These are phyloP conservation scores for Lindbergichthys nudifrons DNA, from an alignment of 2,797 vertebrate genomes.

Conservation along the genomic window DNA sequence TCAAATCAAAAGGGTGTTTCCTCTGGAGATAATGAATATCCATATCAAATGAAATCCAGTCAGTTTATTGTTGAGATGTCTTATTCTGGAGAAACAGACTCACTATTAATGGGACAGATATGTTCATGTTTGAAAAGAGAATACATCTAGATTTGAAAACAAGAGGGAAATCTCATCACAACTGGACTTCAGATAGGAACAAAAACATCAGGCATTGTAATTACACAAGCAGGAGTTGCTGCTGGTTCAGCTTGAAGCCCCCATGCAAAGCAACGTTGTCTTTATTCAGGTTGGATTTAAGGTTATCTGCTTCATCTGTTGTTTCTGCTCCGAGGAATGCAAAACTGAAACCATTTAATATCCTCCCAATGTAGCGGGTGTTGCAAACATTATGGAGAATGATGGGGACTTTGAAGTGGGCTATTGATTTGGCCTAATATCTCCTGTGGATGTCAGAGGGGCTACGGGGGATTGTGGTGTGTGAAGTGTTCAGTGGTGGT, in stretches of 20 bases:
- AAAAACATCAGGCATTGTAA: slow-evolving; percentile 34
- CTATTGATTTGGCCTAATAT: slow-evolving; percentile 73
- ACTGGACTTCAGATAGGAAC: slow-evolving; percentile 15
- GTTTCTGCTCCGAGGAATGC: slow-evolving; percentile 69
- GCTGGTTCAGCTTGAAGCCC: slow-evolving; percentile 37
- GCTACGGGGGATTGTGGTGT: slow-evolving; percentile 54
- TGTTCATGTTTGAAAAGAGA: not conserved
- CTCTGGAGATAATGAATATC: not conserved
- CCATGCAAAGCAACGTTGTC: slow-evolving; percentile 65
- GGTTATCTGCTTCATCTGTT: slow-evolving; percentile 74
- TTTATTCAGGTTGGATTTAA: slow-evolving; percentile 73
- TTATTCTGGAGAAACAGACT: not conserved
- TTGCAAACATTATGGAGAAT: slow-evolving; percentile 59
- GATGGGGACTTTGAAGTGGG: slow-evolving; percentile 71
- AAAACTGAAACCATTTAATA: slow-evolving; percentile 63
- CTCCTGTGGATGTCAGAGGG: slow-evolving; percentile 55
- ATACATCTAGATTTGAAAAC: not conserved
- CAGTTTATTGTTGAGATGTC: not conserved
- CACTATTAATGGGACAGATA: not conserved
- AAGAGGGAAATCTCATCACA: not conserved
- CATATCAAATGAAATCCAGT: not conserved
- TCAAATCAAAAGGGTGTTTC: not conserved
- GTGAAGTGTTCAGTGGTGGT: slow-evolving; percentile 45
- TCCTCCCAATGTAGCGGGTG: slow-evolving; percentile 59
- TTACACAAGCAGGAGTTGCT: slow-evolving; percentile 1